Base-by-base conservation (phyloP, 2,888 invertebrate species). In the Orchesella flavescens region DNA sequence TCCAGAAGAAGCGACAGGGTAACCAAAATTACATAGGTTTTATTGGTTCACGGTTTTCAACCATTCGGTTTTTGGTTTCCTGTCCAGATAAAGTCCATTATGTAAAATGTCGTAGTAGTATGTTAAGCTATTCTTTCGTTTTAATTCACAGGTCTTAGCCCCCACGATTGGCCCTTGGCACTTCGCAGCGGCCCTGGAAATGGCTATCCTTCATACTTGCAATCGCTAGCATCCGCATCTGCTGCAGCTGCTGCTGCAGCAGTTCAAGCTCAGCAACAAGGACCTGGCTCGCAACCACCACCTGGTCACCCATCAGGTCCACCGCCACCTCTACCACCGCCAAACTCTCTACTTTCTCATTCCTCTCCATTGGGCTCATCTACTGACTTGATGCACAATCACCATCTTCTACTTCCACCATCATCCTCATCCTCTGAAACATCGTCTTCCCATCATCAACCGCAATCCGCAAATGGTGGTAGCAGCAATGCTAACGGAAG, bases 101-200 rank as follows among this genome's bases (percentile, higher is more conserved):
- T 34, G 34, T 34, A 2, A n/a, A n/a, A 2, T 9, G 12, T 66
- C 44, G 10, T 43, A 19, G 19, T 21, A 24, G 5, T 15, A 55
- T 34, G 65, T 15, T 21, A 19, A 10, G 49, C 12, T 49, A 19
- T 55, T 7, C 34, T 53, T 34, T 24, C 15, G n/a, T n/a, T n/a
- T n/a, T n/a, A n/a, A n/a, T n/a, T n/a, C n/a, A 71, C 69, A 87
- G 87, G 87, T 80, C 73, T 88, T 23, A 86, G 84, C 75, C 86
- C 87, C 1, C 88, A 88, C 24, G 88, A 88, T 74, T 88, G 88
- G 88, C 87, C 88, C 10, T 68, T 88, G 68, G 85, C 87, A n/a
- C 76, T 87, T 0, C 82, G 85, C 3, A 84, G 78, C 43, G 75
- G 84, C 13, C 86, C 84, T 24, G 83, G 83, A 49, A 85, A 82